Base-by-base conservation (phyloP, 1,140 invertebrate genomes). In the Aleiodes sp. region DNA sequence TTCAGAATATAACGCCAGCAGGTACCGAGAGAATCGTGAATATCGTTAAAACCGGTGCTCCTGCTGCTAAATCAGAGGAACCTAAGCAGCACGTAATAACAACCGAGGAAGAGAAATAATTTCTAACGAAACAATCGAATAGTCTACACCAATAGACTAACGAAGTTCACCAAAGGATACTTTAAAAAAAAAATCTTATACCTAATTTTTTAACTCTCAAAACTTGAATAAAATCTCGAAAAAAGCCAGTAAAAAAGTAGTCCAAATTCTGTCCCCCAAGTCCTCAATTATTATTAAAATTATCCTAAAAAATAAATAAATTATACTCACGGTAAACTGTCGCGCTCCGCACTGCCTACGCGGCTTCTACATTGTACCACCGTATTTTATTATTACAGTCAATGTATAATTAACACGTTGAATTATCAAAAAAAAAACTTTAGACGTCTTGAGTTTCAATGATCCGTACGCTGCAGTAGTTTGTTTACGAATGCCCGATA, bases 1-100 rank as follows among this genome's bases (percentile, higher is more conserved):
- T 78, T 65, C 70, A 84, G 82, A 75, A 67, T 21, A 21, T 73
- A 31, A 76, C 67, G 28, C 72, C 80, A 35, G 67, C 68, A 68
- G 76, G 70, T n/a, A 62, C 70, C n/a, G 86, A 87, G 74, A 81
- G 86, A 68, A 43, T 83, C n/a, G 77, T 87, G 35, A 81, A 83
- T 24, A 85, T 87, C 43, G 71, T 81, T 8, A 81, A 84, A 73
- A 87, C 84, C 24, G 83, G 81, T 24, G 62, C 73, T 41, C 84
- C 86, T 10, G 79, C 83, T 2, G 73, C 78, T 26, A 83, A 81
- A 70, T 33, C 73, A n/a, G 72, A 78, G 65, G 74, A 79, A 64
- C 41, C 67, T 9, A 70, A 73, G 39, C 43, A 74, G 37, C 43
- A 74, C 16, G 70, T 61, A 52, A 78, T 80, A 21, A 77, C 76